Percentiles rank a stretch among this genome's conserved stretches.
These are phyloP conservation scores for Polydrusus pterygomalis DNA, from an alignment of 2,888 invertebrate genomes.

Conservation along the genomic window DNA sequence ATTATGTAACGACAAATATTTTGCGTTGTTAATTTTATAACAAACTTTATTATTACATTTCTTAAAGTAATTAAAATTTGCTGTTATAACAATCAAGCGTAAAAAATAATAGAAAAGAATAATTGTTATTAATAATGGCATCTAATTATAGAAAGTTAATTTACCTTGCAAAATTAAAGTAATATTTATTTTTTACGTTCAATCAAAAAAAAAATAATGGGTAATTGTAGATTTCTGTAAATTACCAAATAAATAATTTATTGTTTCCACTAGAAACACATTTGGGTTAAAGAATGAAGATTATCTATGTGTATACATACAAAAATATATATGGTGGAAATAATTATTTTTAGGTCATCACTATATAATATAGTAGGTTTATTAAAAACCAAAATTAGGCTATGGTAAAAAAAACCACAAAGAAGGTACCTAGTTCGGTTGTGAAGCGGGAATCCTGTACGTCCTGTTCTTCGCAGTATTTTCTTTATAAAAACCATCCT, in stretches of 20 bases:
- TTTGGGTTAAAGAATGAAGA: conserved; percentile 20
- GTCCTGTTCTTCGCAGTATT: too few relatives aligned
- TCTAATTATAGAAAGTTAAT: conserved; percentile 28
- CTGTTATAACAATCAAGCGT: conserved; percentile 18
- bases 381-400: too few relatives aligned
- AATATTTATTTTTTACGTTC: conserved; percentile 15
- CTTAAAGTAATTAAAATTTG: conserved; percentile 15
- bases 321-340: background rate
- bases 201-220: conserved; percentile 12
- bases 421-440: too few relatives aligned
- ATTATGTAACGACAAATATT: conserved; percentile 13
- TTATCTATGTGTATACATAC: background rate
- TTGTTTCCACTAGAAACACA: conserved; percentile 25
- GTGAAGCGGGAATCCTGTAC: too few relatives aligned
- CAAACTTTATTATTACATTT: conserved; percentile 12
- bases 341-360: background rate
- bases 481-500: too few relatives aligned
- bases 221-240: conserved; percentile 1
- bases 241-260: conserved; percentile 31
- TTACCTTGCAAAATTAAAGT: conserved; percentile 12
- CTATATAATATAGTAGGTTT: too few relatives aligned
- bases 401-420: too few relatives aligned
- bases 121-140: conserved; percentile 27
- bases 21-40: conserved; percentile 16
- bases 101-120: conserved; percentile 17